phyloP scores from a whole-genome alignment of 2,888 invertebrate species.

The Aporophyla nigra region DNA sequence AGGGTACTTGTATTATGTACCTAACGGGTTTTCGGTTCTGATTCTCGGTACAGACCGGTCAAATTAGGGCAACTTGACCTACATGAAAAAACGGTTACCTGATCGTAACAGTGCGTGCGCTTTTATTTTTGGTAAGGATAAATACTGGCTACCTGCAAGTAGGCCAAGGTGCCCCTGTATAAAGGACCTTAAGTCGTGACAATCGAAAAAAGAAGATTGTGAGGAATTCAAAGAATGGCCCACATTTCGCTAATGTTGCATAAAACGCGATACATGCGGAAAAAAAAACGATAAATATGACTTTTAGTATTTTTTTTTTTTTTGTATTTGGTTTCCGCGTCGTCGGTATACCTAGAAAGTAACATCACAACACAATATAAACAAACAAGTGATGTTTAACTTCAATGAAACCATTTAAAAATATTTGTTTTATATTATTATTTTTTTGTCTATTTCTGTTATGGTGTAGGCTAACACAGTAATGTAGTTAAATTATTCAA shows the following conservation, averaged over 20 bases:
- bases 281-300: not conserved
- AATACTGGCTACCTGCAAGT: not conserved
- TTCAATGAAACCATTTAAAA: slow-evolving; percentile 9
- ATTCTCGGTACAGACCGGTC: not conserved
- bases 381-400: slow-evolving; percentile 21
- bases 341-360: not conserved
- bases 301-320: not conserved
- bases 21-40: not conserved
- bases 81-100: slow-evolving; percentile 19
- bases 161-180: too few species aligned
- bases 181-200: not conserved
- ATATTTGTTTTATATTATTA: too few species aligned
- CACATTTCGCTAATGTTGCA: not conserved
- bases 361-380: not conserved
- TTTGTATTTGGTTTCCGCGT: not conserved
- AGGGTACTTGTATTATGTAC: not conserved
- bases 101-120: not conserved
- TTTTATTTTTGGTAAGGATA: not conserved
- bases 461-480: not conserved
- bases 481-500: slow-evolving; percentile 1
- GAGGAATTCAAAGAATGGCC: not conserved
- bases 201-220: not conserved
- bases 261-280: not conserved
- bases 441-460: not conserved
- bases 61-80: not conserved